phyloP scores from a whole-genome alignment of 2,888 invertebrate genomes.

The Hipparchia sbordonii region DNA sequence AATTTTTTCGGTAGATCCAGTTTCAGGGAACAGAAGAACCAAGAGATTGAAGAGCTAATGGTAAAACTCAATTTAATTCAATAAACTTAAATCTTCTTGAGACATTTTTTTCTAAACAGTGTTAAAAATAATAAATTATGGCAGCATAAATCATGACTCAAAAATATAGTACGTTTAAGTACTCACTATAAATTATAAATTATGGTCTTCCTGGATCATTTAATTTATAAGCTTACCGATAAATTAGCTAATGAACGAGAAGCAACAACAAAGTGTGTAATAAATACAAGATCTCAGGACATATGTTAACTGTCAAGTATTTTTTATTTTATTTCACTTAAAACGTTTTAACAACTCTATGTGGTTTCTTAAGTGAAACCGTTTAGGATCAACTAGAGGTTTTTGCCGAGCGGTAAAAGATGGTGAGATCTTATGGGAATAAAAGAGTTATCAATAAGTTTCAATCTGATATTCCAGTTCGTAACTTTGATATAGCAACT shows the following conservation, averaged over 20 bases:
- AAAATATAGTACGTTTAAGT: constrained; percentile 28
- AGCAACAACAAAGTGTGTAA: constrained; percentile 70
- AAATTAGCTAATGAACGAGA: constrained; percentile 74
- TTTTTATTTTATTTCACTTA: constrained; percentile 56
- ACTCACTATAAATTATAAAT: constrained; percentile 44
- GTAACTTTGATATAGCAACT: constrained; percentile 31
- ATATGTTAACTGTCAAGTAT: constrained; percentile 61
- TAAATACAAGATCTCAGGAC: constrained; percentile 67
- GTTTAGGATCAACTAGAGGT: constrained; percentile 70
- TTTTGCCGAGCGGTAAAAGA: constrained; percentile 69
- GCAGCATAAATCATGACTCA: constrained; percentile 3
- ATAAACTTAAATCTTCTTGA: not conserved
- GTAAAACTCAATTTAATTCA: no score
- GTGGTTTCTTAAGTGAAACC: constrained; percentile 56
- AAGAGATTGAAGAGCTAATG: no score
- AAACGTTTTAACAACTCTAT: constrained; percentile 64
- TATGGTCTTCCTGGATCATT: constrained; percentile 65
- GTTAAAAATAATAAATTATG: not conserved
- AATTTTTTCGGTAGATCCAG: no score
- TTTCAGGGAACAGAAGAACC: no score
- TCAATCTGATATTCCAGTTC: constrained; percentile 48
- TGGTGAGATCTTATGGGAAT: constrained; percentile 67
- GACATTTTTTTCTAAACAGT: not conserved
- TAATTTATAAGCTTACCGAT: constrained; percentile 72
- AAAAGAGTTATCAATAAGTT: constrained; percentile 78